Percentiles rank a stretch among this genome's conserved stretches.
phyloP scores from a whole-genome alignment of 2,797 vertebrate species.

The Scleropages formosus region DNA sequence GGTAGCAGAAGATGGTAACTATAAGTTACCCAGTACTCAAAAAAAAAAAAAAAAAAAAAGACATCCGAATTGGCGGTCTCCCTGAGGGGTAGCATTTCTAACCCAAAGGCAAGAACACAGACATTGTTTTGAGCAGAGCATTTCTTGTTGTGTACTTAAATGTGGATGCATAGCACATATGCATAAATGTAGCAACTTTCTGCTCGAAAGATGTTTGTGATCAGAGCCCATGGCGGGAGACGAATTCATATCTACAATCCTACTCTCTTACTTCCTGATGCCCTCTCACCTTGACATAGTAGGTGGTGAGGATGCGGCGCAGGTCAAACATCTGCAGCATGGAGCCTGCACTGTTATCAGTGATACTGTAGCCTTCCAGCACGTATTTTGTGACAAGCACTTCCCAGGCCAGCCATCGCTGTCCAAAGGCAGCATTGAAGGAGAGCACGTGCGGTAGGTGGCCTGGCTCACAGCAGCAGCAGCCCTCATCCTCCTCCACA shows the following conservation, averaged over 20 bases:
- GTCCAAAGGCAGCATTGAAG: conserved; percentile 91
- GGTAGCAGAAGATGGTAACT: background rate
- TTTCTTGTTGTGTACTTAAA: background rate
- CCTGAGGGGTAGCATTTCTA: too few relatives aligned
- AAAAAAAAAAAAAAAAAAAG: background rate
- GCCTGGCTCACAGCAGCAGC: conserved; percentile 96
- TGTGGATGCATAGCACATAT: too few relatives aligned
- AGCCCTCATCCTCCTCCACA: conserved; percentile 96
- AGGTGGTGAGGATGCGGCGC: conserved; percentile 92
- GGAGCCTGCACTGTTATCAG: conserved; percentile 94
- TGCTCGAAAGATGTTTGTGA: too few relatives aligned
- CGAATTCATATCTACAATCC: background rate
- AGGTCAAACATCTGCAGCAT: conserved; percentile 98
- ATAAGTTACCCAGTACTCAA: background rate
- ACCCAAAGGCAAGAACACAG: background rate
- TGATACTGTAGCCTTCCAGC: conserved; percentile 96
- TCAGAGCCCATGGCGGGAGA: too few relatives aligned
- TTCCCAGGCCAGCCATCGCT: conserved; percentile 97
- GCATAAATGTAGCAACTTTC: too few relatives aligned
- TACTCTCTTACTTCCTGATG: background rate
- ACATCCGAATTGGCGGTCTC: background rate
- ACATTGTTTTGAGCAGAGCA: background rate
- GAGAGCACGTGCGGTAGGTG: conserved; percentile 92
- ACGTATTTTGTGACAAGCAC: conserved; percentile 96
- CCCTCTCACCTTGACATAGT: conserved; percentile 88